Conservation (phyloP, 2,888 invertebrate species). For the Cryptocephalus primarius region DNA sequence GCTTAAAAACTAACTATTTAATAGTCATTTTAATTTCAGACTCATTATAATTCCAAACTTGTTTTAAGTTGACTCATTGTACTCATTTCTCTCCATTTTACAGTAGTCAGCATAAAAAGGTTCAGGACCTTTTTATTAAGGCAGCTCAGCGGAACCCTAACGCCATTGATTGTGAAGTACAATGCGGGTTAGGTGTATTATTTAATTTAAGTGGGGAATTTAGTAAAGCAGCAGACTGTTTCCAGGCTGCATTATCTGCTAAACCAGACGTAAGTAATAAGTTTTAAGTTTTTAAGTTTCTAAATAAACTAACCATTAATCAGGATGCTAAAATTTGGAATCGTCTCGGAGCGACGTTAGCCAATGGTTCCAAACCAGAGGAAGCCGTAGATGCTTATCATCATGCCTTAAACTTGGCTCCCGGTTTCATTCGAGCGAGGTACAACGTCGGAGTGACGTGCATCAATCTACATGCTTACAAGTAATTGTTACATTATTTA, state of each 20-base stretch:
- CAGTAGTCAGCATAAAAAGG: slow-evolving; percentile 49
- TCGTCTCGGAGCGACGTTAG: slow-evolving; percentile 90
- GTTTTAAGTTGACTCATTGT: no score
- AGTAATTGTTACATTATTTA: slow-evolving; percentile 21
- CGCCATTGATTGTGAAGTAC: slow-evolving; percentile 78
- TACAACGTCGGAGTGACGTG: slow-evolving; percentile 98
- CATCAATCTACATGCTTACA: slow-evolving; percentile 85
- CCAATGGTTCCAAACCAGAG: slow-evolving; percentile 89
- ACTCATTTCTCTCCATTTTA: not conserved
- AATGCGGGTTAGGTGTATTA: slow-evolving; percentile 88
- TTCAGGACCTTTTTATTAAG: slow-evolving; percentile 64
- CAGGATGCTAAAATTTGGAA: slow-evolving; percentile 94
- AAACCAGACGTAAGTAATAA: slow-evolving; percentile 51
- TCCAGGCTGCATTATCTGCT: slow-evolving; percentile 77
- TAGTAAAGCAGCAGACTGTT: slow-evolving; percentile 95
- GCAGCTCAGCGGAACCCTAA: slow-evolving; percentile 68
- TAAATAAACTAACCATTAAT: slow-evolving; percentile 3
- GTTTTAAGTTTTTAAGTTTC: no score
- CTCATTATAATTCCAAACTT: no score
- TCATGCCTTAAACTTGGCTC: slow-evolving; percentile 78
- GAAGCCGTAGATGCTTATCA: slow-evolving; percentile 96
- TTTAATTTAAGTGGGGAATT: slow-evolving; percentile 92
- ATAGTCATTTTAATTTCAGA: not conserved
- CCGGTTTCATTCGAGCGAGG: slow-evolving; percentile 92
- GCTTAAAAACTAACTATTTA: not conserved